Evolutionary conservation across 2,797 vertebrate species (phyloP).

Genomic region (Crenuchus spilurus): DNA sequence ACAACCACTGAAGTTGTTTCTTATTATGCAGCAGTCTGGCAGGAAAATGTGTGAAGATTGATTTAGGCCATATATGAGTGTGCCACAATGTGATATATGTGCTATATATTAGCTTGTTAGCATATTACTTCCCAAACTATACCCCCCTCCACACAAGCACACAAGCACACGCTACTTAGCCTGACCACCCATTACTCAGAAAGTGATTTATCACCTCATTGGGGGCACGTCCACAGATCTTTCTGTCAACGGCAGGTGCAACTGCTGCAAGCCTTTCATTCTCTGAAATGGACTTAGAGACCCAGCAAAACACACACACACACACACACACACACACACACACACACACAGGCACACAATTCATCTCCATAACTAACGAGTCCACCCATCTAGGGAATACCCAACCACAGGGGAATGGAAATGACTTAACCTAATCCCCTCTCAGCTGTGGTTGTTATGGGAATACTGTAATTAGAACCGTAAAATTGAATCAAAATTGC

Average conservation of each 20-base stretch:
- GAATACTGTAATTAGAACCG: constrained; percentile 8
- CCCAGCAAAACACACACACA: not conserved
- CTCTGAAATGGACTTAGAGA: not conserved
- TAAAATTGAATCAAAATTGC: constrained; percentile 34
- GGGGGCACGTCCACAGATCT: not conserved
- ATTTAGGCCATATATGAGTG: not conserved
- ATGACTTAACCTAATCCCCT: constrained; percentile 29
- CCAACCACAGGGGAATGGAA: constrained; percentile 11
- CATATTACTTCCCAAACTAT: not conserved
- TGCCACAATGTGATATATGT: constrained; percentile 35
- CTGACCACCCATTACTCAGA: not conserved
- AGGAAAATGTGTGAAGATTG: too few species aligned
- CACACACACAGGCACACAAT: not conserved
- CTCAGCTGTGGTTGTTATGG: constrained; percentile 24
- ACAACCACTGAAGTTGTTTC: too few species aligned
- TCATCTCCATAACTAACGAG: constrained; percentile 14
- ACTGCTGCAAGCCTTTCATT: not conserved
- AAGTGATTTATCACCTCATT: constrained; percentile 1
- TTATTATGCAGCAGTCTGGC: too few species aligned
- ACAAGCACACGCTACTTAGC: not conserved
- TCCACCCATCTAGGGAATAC: constrained; percentile 13
- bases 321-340: not conserved
- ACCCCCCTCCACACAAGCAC: not conserved
- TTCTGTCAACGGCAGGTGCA: not conserved
- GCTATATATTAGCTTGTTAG: not conserved